Conservation (phyloP, 2,888 invertebrate species). For the Lepas anatifera region DNA sequence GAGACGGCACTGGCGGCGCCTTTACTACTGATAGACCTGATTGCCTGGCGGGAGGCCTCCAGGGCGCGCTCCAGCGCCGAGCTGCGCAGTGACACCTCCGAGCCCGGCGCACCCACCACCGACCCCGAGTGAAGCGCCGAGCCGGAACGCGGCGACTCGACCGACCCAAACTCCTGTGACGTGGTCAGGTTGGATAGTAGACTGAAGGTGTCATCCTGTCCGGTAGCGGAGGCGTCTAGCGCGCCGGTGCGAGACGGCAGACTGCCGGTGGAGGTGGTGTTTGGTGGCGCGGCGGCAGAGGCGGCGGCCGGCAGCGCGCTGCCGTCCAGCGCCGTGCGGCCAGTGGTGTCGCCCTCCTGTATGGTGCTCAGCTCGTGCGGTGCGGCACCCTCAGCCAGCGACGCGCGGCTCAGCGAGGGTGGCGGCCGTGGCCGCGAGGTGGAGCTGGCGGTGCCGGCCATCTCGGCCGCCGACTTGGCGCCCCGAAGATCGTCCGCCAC, state of each 20-base stretch:
- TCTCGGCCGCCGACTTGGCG: background rate
- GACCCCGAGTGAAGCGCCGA: background rate
- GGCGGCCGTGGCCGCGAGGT: background rate
- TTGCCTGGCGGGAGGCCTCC: background rate
- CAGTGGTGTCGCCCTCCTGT: background rate
- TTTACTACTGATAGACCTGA: background rate
- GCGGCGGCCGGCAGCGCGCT: background rate
- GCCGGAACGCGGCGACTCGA: background rate
- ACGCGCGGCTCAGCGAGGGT: background rate
- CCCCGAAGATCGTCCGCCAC: background rate
- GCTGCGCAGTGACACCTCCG: slow-evolving; percentile 3
- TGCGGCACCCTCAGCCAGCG: background rate
- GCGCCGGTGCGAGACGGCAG: background rate
- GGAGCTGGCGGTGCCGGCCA: background rate
- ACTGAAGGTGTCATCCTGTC: background rate
- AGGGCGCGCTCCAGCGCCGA: slow-evolving; percentile 1
- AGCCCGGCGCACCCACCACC: background rate
- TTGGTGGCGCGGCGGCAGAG: background rate
- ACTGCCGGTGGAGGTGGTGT: background rate
- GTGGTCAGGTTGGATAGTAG: background rate
- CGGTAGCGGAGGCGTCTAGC: background rate
- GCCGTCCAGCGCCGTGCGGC: background rate
- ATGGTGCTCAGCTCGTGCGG: slow-evolving; percentile 11
- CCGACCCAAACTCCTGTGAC: background rate
- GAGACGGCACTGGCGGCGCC: background rate